Evolutionary conservation across 2,888 invertebrate species (phyloP), one percentile per base, ranked within the genome.

Genomic region (Polietes domitor): DNA sequence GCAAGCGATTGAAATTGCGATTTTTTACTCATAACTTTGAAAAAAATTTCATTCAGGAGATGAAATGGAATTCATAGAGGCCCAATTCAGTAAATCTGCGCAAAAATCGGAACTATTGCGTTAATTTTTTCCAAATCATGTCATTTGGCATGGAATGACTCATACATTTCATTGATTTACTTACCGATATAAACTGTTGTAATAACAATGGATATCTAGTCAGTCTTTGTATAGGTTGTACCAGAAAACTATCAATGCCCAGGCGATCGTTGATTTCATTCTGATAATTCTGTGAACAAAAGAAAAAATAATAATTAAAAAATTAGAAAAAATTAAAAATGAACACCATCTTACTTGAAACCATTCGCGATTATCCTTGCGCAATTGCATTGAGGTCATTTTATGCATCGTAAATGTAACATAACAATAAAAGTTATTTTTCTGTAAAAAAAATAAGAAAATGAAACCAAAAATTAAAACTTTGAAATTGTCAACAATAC

Each of bases 191-290:
- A 50, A 92, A 90, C 88, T 92, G 91, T 85, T 91, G 90, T 76
- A 92, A 73, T 32, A 92, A 87, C 86, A 92, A 87, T 4, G 90
- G 90, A 90, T 92, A 92, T 84, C 92, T 88, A 75, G 92, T 92
- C 89, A 92, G 90, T 90, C 92, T 91, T 91, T 92, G 92, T 79
- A 92, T 92, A 87, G 92, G 92, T 88, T 92, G 92, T 76, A 92
- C 89, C 83, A 92, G 88, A 77, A 92, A 92, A 84, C 92, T 92
- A 85, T 92, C 92, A 70, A 92, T 91, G 87, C 92, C 92, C 85
- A 92, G 87, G 85, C 92, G 92, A 88, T 92, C 92, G 86, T 90
- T 91, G 82, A 92, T 89, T 83, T 86, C 86, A 82, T 88, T 90
- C 88, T 92, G 92, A 81, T 91, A 88, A 77, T 88, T 80, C 87